Conservation (phyloP, 2,797 vertebrate species). For the Acanthurus tractus region DNA sequence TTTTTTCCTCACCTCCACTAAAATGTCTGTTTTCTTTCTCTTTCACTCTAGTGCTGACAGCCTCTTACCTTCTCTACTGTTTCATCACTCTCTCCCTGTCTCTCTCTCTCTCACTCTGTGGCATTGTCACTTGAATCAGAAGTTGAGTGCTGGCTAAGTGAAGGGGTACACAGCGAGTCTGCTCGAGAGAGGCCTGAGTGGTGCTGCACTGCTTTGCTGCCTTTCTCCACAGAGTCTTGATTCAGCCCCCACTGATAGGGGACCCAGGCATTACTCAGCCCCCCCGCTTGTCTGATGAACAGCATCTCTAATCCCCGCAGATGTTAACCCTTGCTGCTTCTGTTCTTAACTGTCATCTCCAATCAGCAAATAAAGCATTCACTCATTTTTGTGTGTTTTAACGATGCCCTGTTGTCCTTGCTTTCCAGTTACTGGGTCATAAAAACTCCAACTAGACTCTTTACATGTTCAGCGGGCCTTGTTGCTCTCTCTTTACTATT, state of each 20-base stretch:
- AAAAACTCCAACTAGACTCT: slow-evolving; percentile 21
- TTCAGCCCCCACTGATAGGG: slow-evolving; percentile 69
- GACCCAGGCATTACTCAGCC: slow-evolving; percentile 59
- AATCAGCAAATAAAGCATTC: slow-evolving; percentile 19
- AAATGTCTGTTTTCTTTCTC: slow-evolving; percentile 71
- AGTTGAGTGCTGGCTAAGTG: slow-evolving; percentile 79
- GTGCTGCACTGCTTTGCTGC: slow-evolving; percentile 69
- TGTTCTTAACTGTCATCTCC: slow-evolving; percentile 29
- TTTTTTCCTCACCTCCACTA: slow-evolving; percentile 54
- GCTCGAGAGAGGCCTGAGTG: slow-evolving; percentile 76
- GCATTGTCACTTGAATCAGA: slow-evolving; percentile 78
- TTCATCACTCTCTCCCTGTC: slow-evolving; percentile 54
- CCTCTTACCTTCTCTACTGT: slow-evolving; percentile 76
- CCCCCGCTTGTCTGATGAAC: slow-evolving; percentile 57
- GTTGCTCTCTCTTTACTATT: not conserved
- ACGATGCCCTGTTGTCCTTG: slow-evolving; percentile 36
- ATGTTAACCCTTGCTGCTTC: slow-evolving; percentile 59
- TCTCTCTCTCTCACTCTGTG: slow-evolving; percentile 45
- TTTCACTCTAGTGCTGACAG: slow-evolving; percentile 76
- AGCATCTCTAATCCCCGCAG: slow-evolving; percentile 62
- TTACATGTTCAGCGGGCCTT: not conserved
- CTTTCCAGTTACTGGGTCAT: slow-evolving; percentile 3
- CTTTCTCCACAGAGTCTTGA: slow-evolving; percentile 71
- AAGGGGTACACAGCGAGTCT: slow-evolving; percentile 75
- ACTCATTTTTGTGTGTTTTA: slow-evolving; percentile 38